These are phyloP conservation scores for Vidua macroura DNA, from an alignment of 2,113 vertebrate genomes.

Conservation along the genomic window DNA sequence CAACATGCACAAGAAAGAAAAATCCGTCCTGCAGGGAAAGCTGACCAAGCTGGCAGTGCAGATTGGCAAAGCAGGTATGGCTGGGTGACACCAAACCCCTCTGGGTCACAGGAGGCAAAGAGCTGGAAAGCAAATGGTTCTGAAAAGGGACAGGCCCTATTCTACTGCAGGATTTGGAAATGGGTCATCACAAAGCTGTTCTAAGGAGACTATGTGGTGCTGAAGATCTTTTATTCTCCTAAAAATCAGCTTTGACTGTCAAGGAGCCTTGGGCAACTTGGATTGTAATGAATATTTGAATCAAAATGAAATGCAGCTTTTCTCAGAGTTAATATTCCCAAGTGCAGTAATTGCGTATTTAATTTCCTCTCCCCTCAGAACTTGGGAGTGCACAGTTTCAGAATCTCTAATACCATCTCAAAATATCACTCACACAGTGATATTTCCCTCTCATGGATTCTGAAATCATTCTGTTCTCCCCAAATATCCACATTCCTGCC, in stretches of 20 bases:
- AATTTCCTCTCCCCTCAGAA: conserved; percentile 12
- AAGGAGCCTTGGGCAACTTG: neutral
- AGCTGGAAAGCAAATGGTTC: neutral
- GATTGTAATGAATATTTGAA: neutral
- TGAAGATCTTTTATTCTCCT: neutral
- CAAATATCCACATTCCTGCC: neutral
- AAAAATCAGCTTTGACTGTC: neutral
- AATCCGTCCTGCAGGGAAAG: conserved; percentile 97
- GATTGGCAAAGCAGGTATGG: conserved; percentile 95
- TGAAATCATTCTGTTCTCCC: neutral
- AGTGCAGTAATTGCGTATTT: neutral
- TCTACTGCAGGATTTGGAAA: neutral
- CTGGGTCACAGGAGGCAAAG: neutral
- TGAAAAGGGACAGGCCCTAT: neutral
- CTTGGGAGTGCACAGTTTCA: neutral
- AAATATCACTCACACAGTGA: neutral
- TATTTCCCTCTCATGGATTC: neutral
- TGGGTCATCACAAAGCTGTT: neutral
- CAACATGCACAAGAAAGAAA: conserved; percentile 93
- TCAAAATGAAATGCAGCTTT: conserved; percentile 9
- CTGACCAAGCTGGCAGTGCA: conserved; percentile 98
- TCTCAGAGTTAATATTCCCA: neutral
- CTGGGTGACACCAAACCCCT: neutral
- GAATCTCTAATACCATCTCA: neutral
- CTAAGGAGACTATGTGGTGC: neutral